These are phyloP conservation scores for Bovichtus diacanthus DNA, from an alignment of 2,797 vertebrate genomes.

Conservation along the genomic window DNA sequence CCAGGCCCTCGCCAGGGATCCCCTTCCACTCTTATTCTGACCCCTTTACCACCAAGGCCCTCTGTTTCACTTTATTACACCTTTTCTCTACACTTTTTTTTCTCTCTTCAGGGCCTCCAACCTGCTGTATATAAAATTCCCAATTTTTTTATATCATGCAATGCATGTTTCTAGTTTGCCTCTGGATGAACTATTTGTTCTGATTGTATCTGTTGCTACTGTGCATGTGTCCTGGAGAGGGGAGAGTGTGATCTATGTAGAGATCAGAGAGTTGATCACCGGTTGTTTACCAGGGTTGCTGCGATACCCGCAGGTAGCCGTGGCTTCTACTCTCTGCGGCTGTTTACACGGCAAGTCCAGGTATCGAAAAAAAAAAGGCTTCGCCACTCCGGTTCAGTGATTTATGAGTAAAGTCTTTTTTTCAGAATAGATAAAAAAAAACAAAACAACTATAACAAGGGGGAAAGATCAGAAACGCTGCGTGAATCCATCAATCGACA, in stretches of 20 bases:
- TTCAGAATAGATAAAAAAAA: neutral
- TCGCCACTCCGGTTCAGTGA: neutral
- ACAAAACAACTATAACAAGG: neutral
- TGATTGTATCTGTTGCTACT: constrained; percentile 27
- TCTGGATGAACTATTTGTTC: constrained; percentile 16
- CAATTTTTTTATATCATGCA: constrained; percentile 40
- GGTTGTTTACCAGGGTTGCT: neutral
- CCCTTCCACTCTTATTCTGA: constrained; percentile 65
- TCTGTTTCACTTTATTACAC: constrained; percentile 60
- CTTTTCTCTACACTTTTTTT: constrained; percentile 55
- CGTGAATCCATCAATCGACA: neutral
- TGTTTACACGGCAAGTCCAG: neutral
- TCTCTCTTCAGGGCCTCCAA: constrained; percentile 55
- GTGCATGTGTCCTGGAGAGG: constrained; percentile 15
- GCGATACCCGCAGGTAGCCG: neutral
- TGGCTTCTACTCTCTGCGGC: neutral
- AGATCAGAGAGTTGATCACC: constrained; percentile 86
- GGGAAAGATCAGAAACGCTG: neutral
- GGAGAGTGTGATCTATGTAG: constrained; percentile 75
- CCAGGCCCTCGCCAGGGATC: constrained; percentile 60
- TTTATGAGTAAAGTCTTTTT: neutral
- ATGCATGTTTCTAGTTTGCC: constrained; percentile 47
- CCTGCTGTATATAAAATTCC: constrained; percentile 38
- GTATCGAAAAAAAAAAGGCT: neutral
- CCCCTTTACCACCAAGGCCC: constrained; percentile 67